Percentiles rank a stretch among this genome's conserved stretches.
Conservation (phyloP, 1,140 invertebrate genomes). For the Zophobas morio region DNA sequence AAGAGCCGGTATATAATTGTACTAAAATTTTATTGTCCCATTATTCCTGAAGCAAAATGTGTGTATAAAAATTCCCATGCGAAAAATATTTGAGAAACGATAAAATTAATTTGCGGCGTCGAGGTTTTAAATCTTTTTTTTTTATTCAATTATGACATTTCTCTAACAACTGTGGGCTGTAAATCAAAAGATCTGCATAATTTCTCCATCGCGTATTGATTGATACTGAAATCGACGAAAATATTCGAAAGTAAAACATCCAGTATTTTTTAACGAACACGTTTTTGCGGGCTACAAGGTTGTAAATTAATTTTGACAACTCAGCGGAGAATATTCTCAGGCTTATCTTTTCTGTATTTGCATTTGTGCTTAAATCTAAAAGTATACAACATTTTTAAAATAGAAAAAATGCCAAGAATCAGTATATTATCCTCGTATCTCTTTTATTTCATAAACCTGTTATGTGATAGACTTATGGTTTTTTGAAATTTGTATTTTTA, state of each 20-base stretch:
- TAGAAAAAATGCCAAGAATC: not conserved
- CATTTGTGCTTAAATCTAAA: not conserved
- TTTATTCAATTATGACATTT: not conserved
- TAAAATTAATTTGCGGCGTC: no score
- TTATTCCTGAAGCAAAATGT: no score
- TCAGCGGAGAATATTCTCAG: not conserved
- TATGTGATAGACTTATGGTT: not conserved
- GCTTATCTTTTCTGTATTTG: not conserved
- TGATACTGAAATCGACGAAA: not conserved
- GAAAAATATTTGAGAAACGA: no score
- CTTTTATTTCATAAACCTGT: not conserved
- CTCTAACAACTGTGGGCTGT: not conserved
- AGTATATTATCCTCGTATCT: no score
- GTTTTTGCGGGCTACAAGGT: not conserved
- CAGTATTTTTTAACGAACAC: not conserved
- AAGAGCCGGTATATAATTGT: no score
- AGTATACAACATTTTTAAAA: not conserved
- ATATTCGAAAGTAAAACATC: constrained; percentile 7
- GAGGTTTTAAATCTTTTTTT: no score
- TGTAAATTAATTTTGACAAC: constrained; percentile 15
- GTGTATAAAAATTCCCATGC: no score
- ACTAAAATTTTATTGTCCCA: no score
- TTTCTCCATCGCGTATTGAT: not conserved
- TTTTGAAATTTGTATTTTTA: constrained; percentile 18
- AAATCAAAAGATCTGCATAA: constrained; percentile 9